These are phyloP conservation scores for Slavum lentiscoides DNA, from an alignment of 2,888 invertebrate species.

Conservation along the genomic window DNA sequence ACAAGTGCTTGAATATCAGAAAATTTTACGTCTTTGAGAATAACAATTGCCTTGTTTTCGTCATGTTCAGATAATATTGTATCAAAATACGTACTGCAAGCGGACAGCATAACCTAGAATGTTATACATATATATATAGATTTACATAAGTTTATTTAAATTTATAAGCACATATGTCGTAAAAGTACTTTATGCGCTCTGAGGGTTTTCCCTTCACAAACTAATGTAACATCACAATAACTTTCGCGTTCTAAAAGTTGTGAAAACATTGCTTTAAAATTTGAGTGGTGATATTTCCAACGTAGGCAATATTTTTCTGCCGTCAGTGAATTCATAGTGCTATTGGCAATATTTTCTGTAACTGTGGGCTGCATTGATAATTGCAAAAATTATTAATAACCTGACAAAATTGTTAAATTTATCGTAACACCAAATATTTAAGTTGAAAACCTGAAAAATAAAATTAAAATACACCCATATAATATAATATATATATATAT, in stretches of 20 bases:
- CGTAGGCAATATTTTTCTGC: conserved; percentile 84
- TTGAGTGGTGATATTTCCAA: conserved; percentile 92
- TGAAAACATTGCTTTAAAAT: conserved; percentile 71
- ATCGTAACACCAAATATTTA: conserved; percentile 13
- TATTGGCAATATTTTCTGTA: conserved; percentile 7
- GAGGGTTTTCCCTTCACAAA: conserved; percentile 80
- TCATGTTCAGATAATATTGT: conserved; percentile 80
- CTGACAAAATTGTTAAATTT: conserved; percentile 7
- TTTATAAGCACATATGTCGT: not conserved
- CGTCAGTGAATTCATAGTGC: conserved; percentile 34
- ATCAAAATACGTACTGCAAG: conserved; percentile 90
- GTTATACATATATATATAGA: conserved; percentile 20
- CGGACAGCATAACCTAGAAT: conserved; percentile 80
- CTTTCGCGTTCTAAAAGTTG: conserved; percentile 83
- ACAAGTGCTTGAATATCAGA: conserved; percentile 86
- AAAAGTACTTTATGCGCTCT: conserved; percentile 70
- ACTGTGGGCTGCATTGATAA: conserved; percentile 41
- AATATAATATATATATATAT: not conserved
- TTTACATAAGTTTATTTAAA: not conserved
- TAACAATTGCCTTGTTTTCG: conserved; percentile 79
- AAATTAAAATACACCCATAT: not conserved
- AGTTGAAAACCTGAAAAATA: conserved; percentile 19
- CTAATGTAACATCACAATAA: conserved; percentile 87
- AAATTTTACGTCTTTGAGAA: conserved; percentile 88
- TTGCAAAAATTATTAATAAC: conserved; percentile 23